Evolutionary conservation across 2,888 invertebrate species (phyloP).

Genomic region (Hedychridium roseum): DNA sequence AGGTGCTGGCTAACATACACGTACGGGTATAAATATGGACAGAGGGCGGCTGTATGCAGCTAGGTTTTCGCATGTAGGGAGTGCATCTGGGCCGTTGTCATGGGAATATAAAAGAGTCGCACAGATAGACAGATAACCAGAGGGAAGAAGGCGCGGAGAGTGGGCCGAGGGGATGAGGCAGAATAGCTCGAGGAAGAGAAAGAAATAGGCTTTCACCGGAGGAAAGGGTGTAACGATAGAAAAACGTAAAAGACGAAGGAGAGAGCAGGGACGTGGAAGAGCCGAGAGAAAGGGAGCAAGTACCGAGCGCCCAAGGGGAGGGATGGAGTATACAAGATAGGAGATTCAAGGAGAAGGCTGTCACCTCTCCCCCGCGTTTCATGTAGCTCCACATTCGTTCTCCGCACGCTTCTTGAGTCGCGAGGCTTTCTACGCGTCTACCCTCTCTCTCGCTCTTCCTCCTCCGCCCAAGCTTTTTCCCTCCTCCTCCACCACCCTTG

Average conservation of each 20-base stretch:
- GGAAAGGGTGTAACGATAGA: background rate
- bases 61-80: no score
- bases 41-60: no score
- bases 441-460: conserved; percentile 14
- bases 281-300: conserved; percentile 11
- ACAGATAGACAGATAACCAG: conserved; percentile 36
- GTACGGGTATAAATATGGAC: no score
- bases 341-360: conserved; percentile 43
- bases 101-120: conserved; percentile 40
- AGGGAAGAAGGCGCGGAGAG: conserved; percentile 7
- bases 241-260: background rate
- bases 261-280: conserved; percentile 2
- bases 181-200: background rate
- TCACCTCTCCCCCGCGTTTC: conserved; percentile 43
- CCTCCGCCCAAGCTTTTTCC: conserved; percentile 10
- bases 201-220: conserved; percentile 2
- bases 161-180: background rate
- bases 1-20: no score
- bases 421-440: conserved; percentile 21
- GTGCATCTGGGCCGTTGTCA: conserved; percentile 42
- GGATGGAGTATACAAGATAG: conserved; percentile 17
- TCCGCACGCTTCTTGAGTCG: conserved; percentile 26
- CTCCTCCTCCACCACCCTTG: conserved; percentile 10
- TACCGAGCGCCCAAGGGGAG: conserved; percentile 16
- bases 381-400: conserved; percentile 23